Evolutionary conservation across 1,140 invertebrate genomes (phyloP).

Genomic region (Dinothrombium tinctorium): DNA sequence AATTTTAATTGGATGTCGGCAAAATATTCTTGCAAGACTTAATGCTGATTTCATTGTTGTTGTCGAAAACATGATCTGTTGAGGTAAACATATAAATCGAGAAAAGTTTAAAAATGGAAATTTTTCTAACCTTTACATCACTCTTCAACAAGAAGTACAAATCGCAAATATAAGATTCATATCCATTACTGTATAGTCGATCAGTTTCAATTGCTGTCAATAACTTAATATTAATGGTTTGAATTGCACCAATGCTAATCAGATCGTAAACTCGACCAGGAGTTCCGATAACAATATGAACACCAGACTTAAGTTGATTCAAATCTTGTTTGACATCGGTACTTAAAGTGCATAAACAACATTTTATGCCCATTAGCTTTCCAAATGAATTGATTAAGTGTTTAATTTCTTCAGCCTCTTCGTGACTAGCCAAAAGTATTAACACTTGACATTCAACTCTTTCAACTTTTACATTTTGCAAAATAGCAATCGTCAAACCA

Average conservation of each 20-base stretch:
- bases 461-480: conserved; percentile 83
- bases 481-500: conserved; percentile 90
- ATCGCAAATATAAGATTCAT: too few species aligned
- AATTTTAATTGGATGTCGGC: too few species aligned
- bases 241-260: conserved; percentile 69
- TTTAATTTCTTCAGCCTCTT: conserved; percentile 86
- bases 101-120: too few species aligned
- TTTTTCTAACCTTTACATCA: too few species aligned
- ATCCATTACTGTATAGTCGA: too few species aligned
- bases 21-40: too few species aligned
- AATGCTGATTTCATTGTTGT: too few species aligned
- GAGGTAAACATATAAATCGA: too few species aligned
- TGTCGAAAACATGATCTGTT: too few species aligned
- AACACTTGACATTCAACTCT: conserved; percentile 80
- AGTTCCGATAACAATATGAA: conserved; percentile 93
- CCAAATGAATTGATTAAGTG: conserved; percentile 90
- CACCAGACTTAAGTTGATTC: conserved; percentile 66
- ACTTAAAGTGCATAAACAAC: conserved; percentile 95
- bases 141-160: too few species aligned
- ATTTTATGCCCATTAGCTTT: conserved; percentile 69
- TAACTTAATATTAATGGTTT: conserved; percentile 59
- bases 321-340: conserved; percentile 94
- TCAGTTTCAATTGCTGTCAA: conserved; percentile 98
- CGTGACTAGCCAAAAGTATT: conserved; percentile 87
- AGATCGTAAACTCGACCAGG: conserved; percentile 95